A percentile compares a stretch with the other conserved stretches of the same genome.
Evolutionary conservation across 2,113 vertebrate species (phyloP).

Genomic region (Pelecanoides urinatrix): DNA sequence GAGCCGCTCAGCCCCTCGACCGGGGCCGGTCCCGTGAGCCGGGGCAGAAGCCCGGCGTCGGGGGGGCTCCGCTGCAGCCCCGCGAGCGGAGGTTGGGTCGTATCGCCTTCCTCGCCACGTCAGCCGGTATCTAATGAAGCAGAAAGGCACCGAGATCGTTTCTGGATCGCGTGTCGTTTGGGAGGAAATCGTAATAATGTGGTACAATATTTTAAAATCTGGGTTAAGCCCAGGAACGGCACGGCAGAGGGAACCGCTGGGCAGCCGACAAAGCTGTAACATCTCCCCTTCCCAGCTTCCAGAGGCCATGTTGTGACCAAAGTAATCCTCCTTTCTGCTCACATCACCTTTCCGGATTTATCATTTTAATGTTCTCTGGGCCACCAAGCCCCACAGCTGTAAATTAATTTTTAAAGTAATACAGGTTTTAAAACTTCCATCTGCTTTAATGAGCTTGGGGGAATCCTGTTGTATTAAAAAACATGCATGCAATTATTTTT

Average conservation of each 20-base stretch:
- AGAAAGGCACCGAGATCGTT: neutral
- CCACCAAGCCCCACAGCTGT: conserved; percentile 68
- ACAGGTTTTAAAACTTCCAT: conserved; percentile 72
- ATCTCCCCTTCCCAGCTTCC: neutral
- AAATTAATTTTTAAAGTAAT: conserved; percentile 76
- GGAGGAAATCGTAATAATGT: neutral
- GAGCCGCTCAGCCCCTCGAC: fast-evolving
- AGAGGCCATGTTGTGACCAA: conserved; percentile 46
- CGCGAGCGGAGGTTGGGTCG: fast-evolving
- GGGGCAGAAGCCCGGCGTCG: neutral
- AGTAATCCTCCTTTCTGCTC: conserved; percentile 57
- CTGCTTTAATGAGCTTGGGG: conserved; percentile 74
- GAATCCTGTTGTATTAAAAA: conserved; percentile 69
- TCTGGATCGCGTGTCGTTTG: neutral
- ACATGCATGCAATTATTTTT: conserved; percentile 72
- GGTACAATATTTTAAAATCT: neutral
- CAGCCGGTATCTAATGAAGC: neutral
- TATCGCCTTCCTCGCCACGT: fast-evolving
- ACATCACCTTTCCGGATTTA: conserved; percentile 67
- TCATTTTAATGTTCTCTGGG: conserved; percentile 73
- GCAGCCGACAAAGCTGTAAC: neutral
- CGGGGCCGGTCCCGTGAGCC: neutral
- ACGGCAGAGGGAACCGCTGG: neutral
- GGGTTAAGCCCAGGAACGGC: conserved; percentile 14
- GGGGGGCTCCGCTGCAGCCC: neutral